Evolutionary conservation across 2,888 invertebrate species (phyloP), one percentile per base, ranked within the genome.

Genomic region (Entomobrya multifasciata): DNA sequence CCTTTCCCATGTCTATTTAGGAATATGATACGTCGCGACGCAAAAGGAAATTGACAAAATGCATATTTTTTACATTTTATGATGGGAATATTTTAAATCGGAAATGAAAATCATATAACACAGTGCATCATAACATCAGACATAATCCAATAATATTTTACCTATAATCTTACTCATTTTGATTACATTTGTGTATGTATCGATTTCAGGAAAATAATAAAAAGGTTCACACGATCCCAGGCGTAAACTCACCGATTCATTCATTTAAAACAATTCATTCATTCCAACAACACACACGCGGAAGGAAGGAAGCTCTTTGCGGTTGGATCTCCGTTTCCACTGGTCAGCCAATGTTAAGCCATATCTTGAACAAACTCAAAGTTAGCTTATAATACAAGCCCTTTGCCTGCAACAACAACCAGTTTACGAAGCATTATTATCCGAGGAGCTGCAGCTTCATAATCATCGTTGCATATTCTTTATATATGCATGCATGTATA

Each of bases 301-400:
- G 88, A 86, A 88, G 88, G 88, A 88, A 88, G 88, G 85, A 85
- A 86, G 80, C 36, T 52, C 57, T 80, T n/a, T 87, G 87, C 65
- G 83, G 87, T 87, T 87, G 77, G 87, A 70, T 70, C 77, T 87
- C 74, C 60, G 65, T 74, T 79, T 78, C 74, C 72, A 74, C 83
- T 83, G 84, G 87, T 78, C 87, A 86, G 74, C 86, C 86, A 86
- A 79, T 86, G 79, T 85, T 27, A 49, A 41, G 17, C 17, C 60
- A 36, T n/a, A n/a, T n/a, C n/a, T n/a, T n/a, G n/a, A n/a, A n/a
- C n/a, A n/a, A n/a, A n/a, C n/a, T n/a, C n/a, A n/a, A n/a, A n/a
- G n/a, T n/a, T n/a, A 62, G 6, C 25, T 6, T 67, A 67, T 65
- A 6, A 41, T 13, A 67, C 44, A 70, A 70, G 44, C 49, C 47